Conservation (phyloP, 2,113 vertebrate genomes). For the Tiliqua scincoides region DNA sequence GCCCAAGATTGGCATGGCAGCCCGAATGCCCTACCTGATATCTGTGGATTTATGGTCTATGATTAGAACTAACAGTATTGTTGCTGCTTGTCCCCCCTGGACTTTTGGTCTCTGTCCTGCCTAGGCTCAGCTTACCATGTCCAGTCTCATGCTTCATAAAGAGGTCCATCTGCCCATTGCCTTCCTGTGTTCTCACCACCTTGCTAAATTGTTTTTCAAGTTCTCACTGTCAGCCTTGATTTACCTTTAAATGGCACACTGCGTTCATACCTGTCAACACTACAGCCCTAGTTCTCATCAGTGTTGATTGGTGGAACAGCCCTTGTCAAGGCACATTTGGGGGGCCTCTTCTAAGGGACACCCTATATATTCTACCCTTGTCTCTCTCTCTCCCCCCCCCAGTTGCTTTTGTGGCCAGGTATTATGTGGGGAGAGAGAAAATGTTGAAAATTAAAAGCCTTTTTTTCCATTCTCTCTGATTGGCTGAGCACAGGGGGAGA, state of each 20-base stretch:
- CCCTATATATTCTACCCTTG: slow-evolving; percentile 7
- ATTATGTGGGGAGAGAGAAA: neutral
- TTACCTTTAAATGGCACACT: slow-evolving; percentile 41
- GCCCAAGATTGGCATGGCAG: slow-evolving; percentile 66
- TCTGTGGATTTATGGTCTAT: slow-evolving; percentile 16
- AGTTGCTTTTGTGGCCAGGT: neutral
- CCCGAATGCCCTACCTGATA: slow-evolving; percentile 43
- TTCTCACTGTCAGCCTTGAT: slow-evolving; percentile 51
- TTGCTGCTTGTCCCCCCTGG: slow-evolving; percentile 21
- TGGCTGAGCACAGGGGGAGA: neutral
- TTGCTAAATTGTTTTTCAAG: slow-evolving; percentile 31
- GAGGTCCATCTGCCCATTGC: neutral
- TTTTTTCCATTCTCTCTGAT: neutral
- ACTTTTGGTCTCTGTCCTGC: slow-evolving; percentile 24
- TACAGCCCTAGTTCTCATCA: slow-evolving; percentile 4
- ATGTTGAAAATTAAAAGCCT: slow-evolving; percentile 35
- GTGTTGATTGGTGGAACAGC: neutral
- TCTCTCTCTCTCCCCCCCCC: neutral
- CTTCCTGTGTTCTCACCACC: neutral
- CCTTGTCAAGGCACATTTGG: slow-evolving; percentile 7
- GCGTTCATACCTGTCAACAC: slow-evolving; percentile 36
- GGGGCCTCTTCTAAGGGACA: slow-evolving; percentile 34
- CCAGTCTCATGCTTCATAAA: fast-evolving
- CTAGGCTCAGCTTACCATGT: neutral
- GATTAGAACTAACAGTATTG: neutral